Conservation (phyloP, 2,113 vertebrate genomes). For the Ochotona princeps region DNA sequence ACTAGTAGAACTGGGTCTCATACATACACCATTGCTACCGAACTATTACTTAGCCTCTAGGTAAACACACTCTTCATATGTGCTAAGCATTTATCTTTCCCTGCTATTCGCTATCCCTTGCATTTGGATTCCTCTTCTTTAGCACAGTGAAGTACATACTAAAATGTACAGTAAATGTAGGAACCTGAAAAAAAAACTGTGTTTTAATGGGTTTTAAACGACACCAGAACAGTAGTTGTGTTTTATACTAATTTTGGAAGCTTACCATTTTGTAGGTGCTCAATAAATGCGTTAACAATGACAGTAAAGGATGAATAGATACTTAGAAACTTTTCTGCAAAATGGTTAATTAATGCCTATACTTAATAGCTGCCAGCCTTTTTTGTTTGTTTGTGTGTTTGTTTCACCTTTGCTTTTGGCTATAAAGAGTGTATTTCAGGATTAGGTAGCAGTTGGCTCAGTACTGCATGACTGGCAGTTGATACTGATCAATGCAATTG, state of each 20-base stretch:
- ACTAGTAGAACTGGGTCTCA: not conserved
- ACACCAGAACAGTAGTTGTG: not conserved
- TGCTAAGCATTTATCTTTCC: not conserved
- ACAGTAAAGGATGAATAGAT: not conserved
- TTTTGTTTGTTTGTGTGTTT: not conserved
- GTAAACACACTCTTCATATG: not conserved
- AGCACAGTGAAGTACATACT: not conserved
- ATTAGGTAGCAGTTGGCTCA: slow-evolving; percentile 5
- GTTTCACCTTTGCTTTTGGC: slow-evolving; percentile 5
- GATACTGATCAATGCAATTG: slow-evolving; percentile 19
- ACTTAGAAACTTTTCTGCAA: not conserved
- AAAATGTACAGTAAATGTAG: not conserved
- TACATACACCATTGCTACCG: not conserved
- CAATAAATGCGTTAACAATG: not conserved
- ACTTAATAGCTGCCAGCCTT: not conserved
- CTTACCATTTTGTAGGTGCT: slow-evolving; percentile 1
- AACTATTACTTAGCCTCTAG: not conserved
- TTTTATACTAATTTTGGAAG: not conserved
- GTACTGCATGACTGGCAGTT: not conserved
- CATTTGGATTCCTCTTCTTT: not conserved
- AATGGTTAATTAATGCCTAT: slow-evolving; percentile 24
- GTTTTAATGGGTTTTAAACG: not conserved
- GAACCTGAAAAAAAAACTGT: not conserved
- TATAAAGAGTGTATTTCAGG: not conserved
- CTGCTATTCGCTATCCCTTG: not conserved